Evolutionary conservation across 2,888 invertebrate genomes (phyloP).

Genomic region (Conomelus anceps): DNA sequence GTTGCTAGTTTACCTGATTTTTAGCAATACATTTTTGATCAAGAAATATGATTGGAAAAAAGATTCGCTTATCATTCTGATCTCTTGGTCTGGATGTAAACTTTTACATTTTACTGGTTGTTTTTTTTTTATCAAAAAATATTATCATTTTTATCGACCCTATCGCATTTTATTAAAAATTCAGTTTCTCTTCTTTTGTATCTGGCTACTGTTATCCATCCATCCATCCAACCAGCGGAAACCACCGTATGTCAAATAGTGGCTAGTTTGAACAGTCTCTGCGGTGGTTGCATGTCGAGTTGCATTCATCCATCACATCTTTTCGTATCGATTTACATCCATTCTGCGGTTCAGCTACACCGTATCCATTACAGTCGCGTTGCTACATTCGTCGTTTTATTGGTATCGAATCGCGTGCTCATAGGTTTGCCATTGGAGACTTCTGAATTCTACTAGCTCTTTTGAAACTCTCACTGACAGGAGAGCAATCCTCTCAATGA

Average conservation of each 20-base stretch:
- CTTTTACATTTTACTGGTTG: too few relatives aligned
- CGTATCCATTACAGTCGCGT: not conserved
- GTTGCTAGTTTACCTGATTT: too few relatives aligned
- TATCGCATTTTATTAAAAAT: too few relatives aligned
- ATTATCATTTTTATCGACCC: too few relatives aligned
- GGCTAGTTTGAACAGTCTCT: not conserved
- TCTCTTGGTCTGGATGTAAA: too few relatives aligned
- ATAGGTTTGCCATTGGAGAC: not conserved
- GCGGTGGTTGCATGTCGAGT: not conserved
- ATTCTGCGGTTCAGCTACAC: not conserved
- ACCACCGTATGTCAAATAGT: not conserved
- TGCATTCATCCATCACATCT: not conserved
- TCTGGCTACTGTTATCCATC: not conserved
- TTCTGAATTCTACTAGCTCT: not conserved
- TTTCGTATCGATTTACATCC: not conserved
- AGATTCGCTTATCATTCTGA: too few relatives aligned
- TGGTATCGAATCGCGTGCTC: not conserved
- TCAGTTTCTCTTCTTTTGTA: too few relatives aligned
- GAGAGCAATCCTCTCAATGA: too few relatives aligned
- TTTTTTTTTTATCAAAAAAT: too few relatives aligned
- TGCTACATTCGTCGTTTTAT: not conserved
- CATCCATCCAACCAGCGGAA: not conserved
- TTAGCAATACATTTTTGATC: too few relatives aligned
- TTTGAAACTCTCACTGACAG: not conserved
- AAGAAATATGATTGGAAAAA: too few relatives aligned